Conservation (phyloP, 2,888 invertebrate species). For the Tachystola acroxantha region DNA sequence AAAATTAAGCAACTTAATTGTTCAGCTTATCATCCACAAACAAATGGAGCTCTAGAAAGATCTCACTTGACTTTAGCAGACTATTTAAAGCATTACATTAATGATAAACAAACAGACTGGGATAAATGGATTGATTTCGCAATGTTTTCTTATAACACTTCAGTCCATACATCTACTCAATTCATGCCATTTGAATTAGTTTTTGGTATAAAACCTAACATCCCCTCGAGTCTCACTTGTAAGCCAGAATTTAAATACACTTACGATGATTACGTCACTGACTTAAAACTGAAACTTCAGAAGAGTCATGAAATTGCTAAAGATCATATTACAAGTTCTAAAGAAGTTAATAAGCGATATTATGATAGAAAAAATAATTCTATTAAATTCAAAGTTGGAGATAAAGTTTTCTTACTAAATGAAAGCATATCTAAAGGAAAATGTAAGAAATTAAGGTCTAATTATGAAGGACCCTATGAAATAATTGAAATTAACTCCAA, state of each 20-base stretch:
- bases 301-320: no score
- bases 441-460: not conserved
- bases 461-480: slow-evolving; percentile 1
- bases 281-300: not conserved
- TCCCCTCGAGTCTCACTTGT: slow-evolving; percentile 25
- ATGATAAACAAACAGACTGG: slow-evolving; percentile 30
- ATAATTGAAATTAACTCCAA: slow-evolving; percentile 1
- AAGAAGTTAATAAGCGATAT: slow-evolving; percentile 1
- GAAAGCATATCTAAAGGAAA: not conserved
- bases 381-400: not conserved
- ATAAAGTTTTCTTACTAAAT: slow-evolving; percentile 4
- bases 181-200: slow-evolving; percentile 33
- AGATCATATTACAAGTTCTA: not conserved
- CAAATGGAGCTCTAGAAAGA: slow-evolving; percentile 31
- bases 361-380: slow-evolving; percentile 9
- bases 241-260: slow-evolving; percentile 21
- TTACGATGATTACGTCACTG: slow-evolving; percentile 14
- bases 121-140: slow-evolving; percentile 25
- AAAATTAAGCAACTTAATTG: slow-evolving; percentile 27
- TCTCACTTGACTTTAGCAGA: slow-evolving; percentile 29
- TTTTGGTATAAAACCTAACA: slow-evolving; percentile 25
- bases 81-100: slow-evolving; percentile 38
- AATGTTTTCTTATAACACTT: slow-evolving; percentile 34
- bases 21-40: slow-evolving; percentile 34
- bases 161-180: slow-evolving; percentile 29